Evolutionary conservation across 1,140 invertebrate species (phyloP).

Genomic region (Metaphire vulgaris): DNA sequence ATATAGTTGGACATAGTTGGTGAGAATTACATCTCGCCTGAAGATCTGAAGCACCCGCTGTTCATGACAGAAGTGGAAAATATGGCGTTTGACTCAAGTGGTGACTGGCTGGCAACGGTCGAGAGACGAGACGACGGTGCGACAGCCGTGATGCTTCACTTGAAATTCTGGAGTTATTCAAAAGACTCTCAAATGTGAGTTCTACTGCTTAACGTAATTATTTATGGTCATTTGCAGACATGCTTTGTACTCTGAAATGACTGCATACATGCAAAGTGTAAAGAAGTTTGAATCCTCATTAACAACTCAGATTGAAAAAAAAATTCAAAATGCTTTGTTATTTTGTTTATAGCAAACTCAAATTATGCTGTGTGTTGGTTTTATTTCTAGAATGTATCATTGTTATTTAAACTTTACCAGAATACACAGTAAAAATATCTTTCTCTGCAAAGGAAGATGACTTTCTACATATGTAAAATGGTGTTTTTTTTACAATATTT

Average conservation of each 20-base stretch:
- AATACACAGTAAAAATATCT: background rate
- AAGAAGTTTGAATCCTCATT: no score
- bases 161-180: conserved; percentile 75
- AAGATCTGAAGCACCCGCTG: conserved; percentile 37
- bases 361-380: background rate
- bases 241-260: no score
- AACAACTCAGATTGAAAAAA: no score
- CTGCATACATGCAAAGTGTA: background rate
- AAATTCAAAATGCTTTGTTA: no score
- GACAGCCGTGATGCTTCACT: conserved; percentile 59
- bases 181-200: conserved; percentile 60
- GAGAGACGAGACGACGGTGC: conserved; percentile 61
- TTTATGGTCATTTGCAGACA: background rate
- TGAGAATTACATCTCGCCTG: conserved; percentile 63
- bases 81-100: conserved; percentile 61
- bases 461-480: background rate
- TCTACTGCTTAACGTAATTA: conserved; percentile 6
- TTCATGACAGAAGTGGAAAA: conserved; percentile 60
- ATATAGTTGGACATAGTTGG: conserved; percentile 68
- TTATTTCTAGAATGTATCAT: background rate
- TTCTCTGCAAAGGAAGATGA: no score
- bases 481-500: background rate
- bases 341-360: background rate
- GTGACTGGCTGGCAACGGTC: conserved; percentile 71
- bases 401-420: background rate